Base-by-base conservation (phyloP, 2,888 invertebrate genomes). In the Euplexia lucipara region DNA sequence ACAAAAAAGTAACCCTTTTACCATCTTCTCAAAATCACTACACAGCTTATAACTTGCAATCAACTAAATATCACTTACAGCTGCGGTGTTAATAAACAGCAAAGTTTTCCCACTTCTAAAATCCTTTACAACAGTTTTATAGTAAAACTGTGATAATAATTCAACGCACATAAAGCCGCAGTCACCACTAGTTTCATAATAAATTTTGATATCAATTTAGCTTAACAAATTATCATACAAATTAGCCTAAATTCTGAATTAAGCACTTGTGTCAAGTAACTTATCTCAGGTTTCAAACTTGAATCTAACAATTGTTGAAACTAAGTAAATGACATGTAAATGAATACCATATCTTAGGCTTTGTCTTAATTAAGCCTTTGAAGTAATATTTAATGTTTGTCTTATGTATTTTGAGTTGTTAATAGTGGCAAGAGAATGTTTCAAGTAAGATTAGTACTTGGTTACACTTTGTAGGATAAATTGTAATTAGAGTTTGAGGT, bases 311-410 rank as follows among this genome's bases (percentile, higher is more conserved):
- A 63, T 51, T 57, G 70, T 79, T 53, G 8, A 3, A 34, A 53
- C 30, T 53, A 70, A 7, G 35, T 61, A 37, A 57, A 60, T 67
- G 34, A 68, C 44, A 57, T 57, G 59, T 59, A 60, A 66, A 66
- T 53, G n/a, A 60, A 45, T 48, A 57, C 26, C 18, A n/a, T 30
- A 37, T 51, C 20, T 58, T 20, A 18, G 41, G 22, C 22, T 41
- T 37, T 32, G 59, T 49, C 16, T 26, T 3, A 65, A 59, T 59
- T 20, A 74, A 53, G 44, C 39, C 44, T 53, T 75, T 79, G 42
- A 51, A 51, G 44, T 56, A 34, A 53, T 72, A 63, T 73, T 63
- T 63, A 48, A 53, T 59, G 47, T 52, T 59, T 26, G 42, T 48
- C 34, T 59, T 41, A 44, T 26, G 54, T 53, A 57, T 56, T 59